These are phyloP conservation scores for Monopterus albus DNA, from an alignment of 2,113 vertebrate genomes.

Conservation along the genomic window DNA sequence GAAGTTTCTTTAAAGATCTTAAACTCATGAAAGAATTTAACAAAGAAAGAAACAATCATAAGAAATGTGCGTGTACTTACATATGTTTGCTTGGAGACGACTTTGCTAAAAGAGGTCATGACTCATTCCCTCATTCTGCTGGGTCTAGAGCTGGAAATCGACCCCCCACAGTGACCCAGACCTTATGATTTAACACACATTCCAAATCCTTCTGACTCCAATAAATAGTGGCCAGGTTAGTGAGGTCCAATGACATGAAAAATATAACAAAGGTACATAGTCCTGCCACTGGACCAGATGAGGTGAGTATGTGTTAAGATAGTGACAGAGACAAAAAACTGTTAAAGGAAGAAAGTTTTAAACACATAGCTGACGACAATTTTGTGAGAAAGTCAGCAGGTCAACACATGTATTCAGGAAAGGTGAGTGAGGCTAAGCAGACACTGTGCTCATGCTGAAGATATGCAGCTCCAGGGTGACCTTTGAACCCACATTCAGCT, in stretches of 20 bases:
- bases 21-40: background rate
- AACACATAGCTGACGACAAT: background rate
- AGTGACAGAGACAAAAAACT: background rate
- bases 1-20: background rate
- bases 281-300: background rate
- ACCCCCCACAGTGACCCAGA: slow-evolving; percentile 16
- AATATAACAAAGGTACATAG: background rate
- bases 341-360: background rate
- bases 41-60: background rate
- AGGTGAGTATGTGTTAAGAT: background rate
- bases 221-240: slow-evolving; percentile 12
- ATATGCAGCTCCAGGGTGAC: slow-evolving; percentile 28
- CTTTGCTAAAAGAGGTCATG: slow-evolving; percentile 9
- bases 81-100: background rate
- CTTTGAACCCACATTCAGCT: slow-evolving; percentile 33
- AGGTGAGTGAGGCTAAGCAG: background rate
- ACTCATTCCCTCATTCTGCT: slow-evolving; percentile 17
- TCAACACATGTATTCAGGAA: background rate
- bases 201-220: slow-evolving; percentile 9
- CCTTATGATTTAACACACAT: background rate
- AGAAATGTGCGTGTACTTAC: background rate
- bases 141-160: background rate
- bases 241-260: slow-evolving; percentile 9
- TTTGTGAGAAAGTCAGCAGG: slow-evolving; percentile 3
- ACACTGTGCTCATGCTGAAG: slow-evolving; percentile 17